A percentile compares a stretch with the other conserved stretches of the same genome.
These are phyloP conservation scores for Chrysogorgia sp. DNA, from an alignment of 92 coral and sea anemone genomes.

Conservation along the genomic window DNA sequence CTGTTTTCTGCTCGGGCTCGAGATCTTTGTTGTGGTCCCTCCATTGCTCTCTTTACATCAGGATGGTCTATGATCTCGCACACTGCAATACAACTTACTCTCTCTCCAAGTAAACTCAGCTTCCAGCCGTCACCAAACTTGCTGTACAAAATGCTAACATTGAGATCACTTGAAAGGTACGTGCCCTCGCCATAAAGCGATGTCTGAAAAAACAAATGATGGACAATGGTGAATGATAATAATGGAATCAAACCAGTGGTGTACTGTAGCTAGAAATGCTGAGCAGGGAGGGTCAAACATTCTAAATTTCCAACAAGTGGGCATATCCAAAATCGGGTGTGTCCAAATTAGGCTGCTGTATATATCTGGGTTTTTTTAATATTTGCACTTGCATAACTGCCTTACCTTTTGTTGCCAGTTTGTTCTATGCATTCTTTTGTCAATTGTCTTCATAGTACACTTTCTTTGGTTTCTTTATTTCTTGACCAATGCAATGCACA, in stretches of 20 bases:
- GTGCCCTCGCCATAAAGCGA: slow-evolving; percentile 98
- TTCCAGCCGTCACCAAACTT: slow-evolving; percentile 84
- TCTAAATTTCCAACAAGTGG: too few relatives aligned
- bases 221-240: background rate
- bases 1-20: slow-evolving; percentile 92
- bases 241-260: background rate
- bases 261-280: background rate
- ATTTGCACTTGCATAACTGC: too few relatives aligned
- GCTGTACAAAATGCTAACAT: slow-evolving; percentile 89
- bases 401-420: too few relatives aligned
- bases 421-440: too few relatives aligned
- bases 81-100: slow-evolving; percentile 89
- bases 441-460: too few relatives aligned
- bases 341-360: too few relatives aligned
- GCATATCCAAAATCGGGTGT: too few relatives aligned
- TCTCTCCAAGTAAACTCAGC: slow-evolving; percentile 69
- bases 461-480: too few relatives aligned
- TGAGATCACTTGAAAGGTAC: slow-evolving; percentile 92
- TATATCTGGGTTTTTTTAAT: too few relatives aligned
- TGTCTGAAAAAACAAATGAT: slow-evolving; percentile 56
- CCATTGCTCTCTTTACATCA: slow-evolving; percentile 87
- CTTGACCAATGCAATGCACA: too few relatives aligned
- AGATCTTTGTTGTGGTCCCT: slow-evolving; percentile 62
- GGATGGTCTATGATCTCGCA: slow-evolving; percentile 96
- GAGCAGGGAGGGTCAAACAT: too few relatives aligned